Base-by-base conservation (phyloP, 2,888 invertebrate genomes). In the Orgyia antiqua region DNA sequence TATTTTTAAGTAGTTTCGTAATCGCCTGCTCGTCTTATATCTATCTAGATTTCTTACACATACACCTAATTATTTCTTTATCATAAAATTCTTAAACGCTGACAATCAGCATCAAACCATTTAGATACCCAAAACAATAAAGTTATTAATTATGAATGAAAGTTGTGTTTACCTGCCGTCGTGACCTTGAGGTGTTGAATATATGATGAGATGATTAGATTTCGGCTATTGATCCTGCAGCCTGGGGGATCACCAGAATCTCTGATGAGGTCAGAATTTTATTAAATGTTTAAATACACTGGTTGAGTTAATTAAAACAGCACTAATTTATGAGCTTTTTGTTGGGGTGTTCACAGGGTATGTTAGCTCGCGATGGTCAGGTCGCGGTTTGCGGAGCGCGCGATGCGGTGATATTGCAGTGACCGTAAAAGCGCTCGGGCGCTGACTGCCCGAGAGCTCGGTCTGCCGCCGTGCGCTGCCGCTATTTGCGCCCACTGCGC, bases 401-500 rank as follows among this genome's bases (percentile, higher is more conserved):
- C 26, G 35, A 34, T 20, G 24, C 21, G 21, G 29, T 23, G 28
- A 23, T 27, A 13, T 20, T 29, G 29, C 36, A 42, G 52, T 49
- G 44, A 45, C 54, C 52, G 47, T 42, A 38, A 40, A 51, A 42
- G 52, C 58, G 67, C 59, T 59, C 71, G 65, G 58, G 62, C 64
- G 68, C 65, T 59, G 58, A 66, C 67, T 68, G 70, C 45, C 24
- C 46, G 52, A 48, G 43, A 42, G 60, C 47, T 55, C 55, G 54
- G 48, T n/a, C n/a, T n/a, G n/a, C 53, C 69, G 72, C 68, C 71
- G 73, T 69, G 75, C 75, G 71, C 77, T 77, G 73, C 68, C 77
- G 78, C 78, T 79, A 79, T 80, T 79, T 78, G 75, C 72, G 73
- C 70, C 67, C 68, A 67, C 71, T 64, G 73, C 73, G 73, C 70